Evolutionary conservation across 2,113 vertebrate genomes (phyloP).

Genomic region (Halichoeres trimaculatus): DNA sequence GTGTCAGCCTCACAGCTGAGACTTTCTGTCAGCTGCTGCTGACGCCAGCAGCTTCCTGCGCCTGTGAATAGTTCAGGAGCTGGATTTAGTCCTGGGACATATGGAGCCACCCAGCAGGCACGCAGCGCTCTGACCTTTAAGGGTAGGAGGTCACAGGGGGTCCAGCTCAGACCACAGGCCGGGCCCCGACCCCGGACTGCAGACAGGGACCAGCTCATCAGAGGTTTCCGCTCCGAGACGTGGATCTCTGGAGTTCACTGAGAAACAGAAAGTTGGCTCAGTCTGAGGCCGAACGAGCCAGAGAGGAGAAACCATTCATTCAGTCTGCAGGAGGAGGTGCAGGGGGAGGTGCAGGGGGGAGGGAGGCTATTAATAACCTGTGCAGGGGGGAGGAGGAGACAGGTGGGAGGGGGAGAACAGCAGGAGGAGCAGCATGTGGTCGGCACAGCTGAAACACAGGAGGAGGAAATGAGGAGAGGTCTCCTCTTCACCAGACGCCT

Average conservation of each 20-base stretch:
- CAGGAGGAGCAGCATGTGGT: slow-evolving; percentile 2
- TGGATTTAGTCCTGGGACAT: slow-evolving; percentile 57
- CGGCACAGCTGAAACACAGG: slow-evolving; percentile 25
- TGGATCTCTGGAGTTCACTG: no score
- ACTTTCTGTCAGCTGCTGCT: slow-evolving; percentile 55
- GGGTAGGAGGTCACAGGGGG: slow-evolving; percentile 35
- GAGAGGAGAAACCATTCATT: slow-evolving; percentile 13
- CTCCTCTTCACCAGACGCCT: slow-evolving; percentile 48
- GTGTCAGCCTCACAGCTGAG: no score
- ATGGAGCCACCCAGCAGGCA: slow-evolving; percentile 28
- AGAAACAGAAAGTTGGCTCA: not conserved
- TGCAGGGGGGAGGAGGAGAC: not conserved
- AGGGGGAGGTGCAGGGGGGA: not conserved
- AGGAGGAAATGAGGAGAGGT: slow-evolving; percentile 44
- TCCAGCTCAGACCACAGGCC: not conserved
- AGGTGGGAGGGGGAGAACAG: slow-evolving; percentile 24
- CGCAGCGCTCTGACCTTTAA: slow-evolving; percentile 64
- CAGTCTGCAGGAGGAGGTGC: slow-evolving; percentile 5
- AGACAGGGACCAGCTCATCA: not conserved
- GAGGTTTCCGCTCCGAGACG: no score
- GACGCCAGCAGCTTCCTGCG: slow-evolving; percentile 45
- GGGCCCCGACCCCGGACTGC: not conserved
- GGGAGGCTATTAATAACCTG: slow-evolving; percentile 61
- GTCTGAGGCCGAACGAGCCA: not conserved
- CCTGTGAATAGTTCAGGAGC: slow-evolving; percentile 55